Evolutionary conservation across 1,140 invertebrate species (phyloP).

Genomic region (Ylistrum balloti): DNA sequence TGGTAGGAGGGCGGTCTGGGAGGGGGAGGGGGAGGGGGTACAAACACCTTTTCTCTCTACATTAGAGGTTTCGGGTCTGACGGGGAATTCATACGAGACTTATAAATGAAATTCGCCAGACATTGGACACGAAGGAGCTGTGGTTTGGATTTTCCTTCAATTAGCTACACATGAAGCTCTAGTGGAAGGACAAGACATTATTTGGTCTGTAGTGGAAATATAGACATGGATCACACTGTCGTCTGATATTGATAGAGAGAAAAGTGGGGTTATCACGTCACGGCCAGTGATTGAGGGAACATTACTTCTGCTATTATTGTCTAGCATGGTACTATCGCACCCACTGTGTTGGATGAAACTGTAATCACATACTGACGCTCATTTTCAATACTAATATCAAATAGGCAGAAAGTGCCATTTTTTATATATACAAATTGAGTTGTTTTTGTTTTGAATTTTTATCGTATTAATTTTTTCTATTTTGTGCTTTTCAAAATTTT

Average conservation of each 20-base stretch:
- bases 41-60: neutral
- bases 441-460: no score
- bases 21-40: neutral
- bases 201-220: neutral
- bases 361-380: no score
- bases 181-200: neutral
- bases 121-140: constrained; percentile 8
- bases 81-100: constrained; percentile 11
- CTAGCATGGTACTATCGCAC: no score
- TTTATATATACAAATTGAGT: no score
- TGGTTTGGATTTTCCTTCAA: constrained; percentile 18
- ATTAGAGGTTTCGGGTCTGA: neutral
- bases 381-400: no score
- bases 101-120: constrained; percentile 39
- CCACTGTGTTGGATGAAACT: no score
- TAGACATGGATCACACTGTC: neutral
- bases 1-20: neutral
- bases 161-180: constrained; percentile 28
- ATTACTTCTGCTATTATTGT: no score
- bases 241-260: constrained; percentile 6
- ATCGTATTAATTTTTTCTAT: no score
- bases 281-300: no score
- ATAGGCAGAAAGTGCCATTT: no score
- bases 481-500: no score
- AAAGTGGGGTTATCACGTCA: neutral